phyloP scores from a whole-genome alignment of 1,140 invertebrate genomes.

The Drosophila elegans region DNA sequence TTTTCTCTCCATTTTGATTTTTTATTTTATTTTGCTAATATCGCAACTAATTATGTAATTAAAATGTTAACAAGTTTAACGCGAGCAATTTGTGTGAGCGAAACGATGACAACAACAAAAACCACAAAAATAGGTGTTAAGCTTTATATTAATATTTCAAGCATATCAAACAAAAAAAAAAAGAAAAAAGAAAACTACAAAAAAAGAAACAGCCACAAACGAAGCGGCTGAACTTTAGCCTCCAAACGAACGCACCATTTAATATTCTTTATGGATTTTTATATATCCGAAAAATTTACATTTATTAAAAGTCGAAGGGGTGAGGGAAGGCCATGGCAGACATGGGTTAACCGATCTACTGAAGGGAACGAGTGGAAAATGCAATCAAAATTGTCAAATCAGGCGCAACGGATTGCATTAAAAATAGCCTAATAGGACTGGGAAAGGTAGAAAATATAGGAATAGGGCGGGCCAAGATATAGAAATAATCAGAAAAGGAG shows the following conservation, averaged over 20 bases:
- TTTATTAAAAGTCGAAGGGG: constrained; percentile 1
- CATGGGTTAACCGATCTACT: constrained; percentile 10
- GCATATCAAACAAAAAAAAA: constrained; percentile 30
- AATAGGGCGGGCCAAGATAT: neutral
- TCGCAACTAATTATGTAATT: constrained; percentile 64
- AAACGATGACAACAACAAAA: constrained; percentile 29
- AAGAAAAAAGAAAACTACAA: constrained; percentile 3
- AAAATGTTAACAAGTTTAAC: constrained; percentile 64
- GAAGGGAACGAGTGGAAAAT: constrained; percentile 43
- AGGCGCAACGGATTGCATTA: constrained; percentile 62
- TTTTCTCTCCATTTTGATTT: constrained; percentile 5
- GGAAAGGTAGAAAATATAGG: neutral
- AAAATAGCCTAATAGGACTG: constrained; percentile 26
- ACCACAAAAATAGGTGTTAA: constrained; percentile 50
- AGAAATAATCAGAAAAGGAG: neutral
- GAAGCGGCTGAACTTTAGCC: constrained; percentile 34
- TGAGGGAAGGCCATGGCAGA: neutral
- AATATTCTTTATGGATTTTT: constrained; percentile 43
- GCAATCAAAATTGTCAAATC: constrained; percentile 65
- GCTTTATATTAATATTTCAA: constrained; percentile 56
- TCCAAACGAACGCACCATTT: constrained; percentile 30
- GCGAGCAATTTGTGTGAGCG: constrained; percentile 48
- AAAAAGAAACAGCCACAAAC: constrained; percentile 1
- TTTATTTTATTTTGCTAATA: constrained; percentile 32
- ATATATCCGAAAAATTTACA: constrained; percentile 28